phyloP scores from a whole-genome alignment of 2,113 vertebrate genomes.

The Pelobates fuscus region DNA sequence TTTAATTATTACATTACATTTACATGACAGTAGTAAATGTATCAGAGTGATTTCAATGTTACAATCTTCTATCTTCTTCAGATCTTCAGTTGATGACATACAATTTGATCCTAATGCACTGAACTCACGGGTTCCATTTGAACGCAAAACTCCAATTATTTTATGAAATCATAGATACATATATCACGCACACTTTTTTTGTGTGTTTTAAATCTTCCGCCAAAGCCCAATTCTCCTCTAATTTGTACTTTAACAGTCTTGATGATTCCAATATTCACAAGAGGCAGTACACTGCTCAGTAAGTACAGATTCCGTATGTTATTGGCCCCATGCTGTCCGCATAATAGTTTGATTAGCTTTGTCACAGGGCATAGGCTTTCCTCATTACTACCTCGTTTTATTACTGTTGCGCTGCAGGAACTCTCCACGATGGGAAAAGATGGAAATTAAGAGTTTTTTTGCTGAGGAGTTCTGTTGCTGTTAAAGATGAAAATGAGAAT shows the following conservation, averaged over 20 bases:
- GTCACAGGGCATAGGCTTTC: constrained; percentile 52
- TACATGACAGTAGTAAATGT: too few species aligned
- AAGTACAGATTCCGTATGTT: constrained; percentile 49
- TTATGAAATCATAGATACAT: too few species aligned
- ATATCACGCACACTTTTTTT: neutral
- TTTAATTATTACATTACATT: too few species aligned
- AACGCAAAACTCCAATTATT: too few species aligned
- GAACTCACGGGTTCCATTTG: too few species aligned
- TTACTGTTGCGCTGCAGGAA: constrained; percentile 46
- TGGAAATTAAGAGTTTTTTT: constrained; percentile 49
- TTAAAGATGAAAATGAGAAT: constrained; percentile 52
- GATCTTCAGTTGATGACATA: too few species aligned
- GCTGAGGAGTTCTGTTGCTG: constrained; percentile 47
- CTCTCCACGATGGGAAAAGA: constrained; percentile 46
- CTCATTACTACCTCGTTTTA: constrained; percentile 50
- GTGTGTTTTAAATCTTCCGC: constrained; percentile 31
- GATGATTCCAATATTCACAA: constrained; percentile 47
- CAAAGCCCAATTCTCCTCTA: constrained; percentile 37
- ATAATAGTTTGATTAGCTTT: constrained; percentile 52
- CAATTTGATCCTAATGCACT: too few species aligned
- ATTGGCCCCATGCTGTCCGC: constrained; percentile 52
- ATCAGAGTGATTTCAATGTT: too few species aligned
- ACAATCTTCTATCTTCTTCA: too few species aligned
- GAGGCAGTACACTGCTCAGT: constrained; percentile 52
- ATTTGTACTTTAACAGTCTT: constrained; percentile 50